Evolutionary conservation across 2,888 invertebrate species (phyloP), one percentile per base, ranked within the genome.

Genomic region (Myopa testacea): DNA sequence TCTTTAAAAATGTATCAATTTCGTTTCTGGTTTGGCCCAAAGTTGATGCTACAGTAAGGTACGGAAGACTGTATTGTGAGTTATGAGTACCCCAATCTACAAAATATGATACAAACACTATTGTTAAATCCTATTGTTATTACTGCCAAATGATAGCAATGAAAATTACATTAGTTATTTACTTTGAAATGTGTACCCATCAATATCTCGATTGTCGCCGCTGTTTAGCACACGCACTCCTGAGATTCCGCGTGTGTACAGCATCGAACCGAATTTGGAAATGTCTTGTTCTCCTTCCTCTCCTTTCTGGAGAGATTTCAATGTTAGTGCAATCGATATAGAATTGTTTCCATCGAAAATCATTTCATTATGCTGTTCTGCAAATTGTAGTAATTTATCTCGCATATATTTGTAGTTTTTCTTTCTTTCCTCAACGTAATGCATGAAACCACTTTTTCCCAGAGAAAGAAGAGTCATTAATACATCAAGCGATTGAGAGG

Each of bases 401-500:
- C 91, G 91, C 68, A 95, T 88, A 85, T 93, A 92, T n/a, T 90
- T 87, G 84, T 91, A 93, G 87, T 91, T 90, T 75, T 91, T 89
- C 84, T 92, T 92, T 50, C 94, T 90, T 79, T 93, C 90, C 38
- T 90, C 87, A n/a, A 93, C 89, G 37, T 93, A 86, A 70, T 91
- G 88, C 82, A 91, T 90, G 85, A 93, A 95, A 3, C 93, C 94
- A 70, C 88, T 89, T 82, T 91, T 90, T 4, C 95, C 95, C 80
- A 95, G 89, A 14, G 93, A 92, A 62, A 95, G 88, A 16, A 95
- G 87, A 0, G 95, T 95, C 85, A 95, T 94, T 84, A 95, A 92
- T 8, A 95, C 91, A 87, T 95, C 95, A 81, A 94, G 89, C 0
- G 93, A 91, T 76, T 94, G 94, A 75, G 93, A 92, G 10, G 92